These are phyloP conservation scores for Poeciliopsis retropinna DNA, from an alignment of 2,113 vertebrate genomes.

Conservation along the genomic window DNA sequence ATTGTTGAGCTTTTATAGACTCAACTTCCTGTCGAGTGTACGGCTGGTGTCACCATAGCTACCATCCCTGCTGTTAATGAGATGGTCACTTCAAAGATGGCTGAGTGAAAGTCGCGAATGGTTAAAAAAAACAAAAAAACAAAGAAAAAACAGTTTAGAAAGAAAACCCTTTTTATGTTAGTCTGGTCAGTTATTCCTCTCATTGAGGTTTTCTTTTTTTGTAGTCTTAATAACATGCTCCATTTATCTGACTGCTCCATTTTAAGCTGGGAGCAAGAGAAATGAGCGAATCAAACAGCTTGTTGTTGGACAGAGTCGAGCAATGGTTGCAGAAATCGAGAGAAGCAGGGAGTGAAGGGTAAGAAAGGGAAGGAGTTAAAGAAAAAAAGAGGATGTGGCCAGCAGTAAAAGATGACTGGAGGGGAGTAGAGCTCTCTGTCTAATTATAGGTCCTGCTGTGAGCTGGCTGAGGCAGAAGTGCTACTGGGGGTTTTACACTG, in stretches of 20 bases:
- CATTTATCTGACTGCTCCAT: no score
- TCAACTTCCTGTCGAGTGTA: constrained; percentile 68
- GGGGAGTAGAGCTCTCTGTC: constrained; percentile 71
- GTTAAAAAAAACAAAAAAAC: constrained; percentile 6
- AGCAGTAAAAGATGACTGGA: constrained; percentile 75
- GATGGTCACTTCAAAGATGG: constrained; percentile 43
- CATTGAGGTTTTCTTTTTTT: not conserved
- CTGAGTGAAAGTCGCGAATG: not conserved
- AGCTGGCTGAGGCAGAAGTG: constrained; percentile 66
- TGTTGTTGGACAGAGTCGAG: constrained; percentile 13
- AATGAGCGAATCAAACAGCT: constrained; percentile 38
- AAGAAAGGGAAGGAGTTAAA: constrained; percentile 65
- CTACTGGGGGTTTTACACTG: constrained; percentile 63
- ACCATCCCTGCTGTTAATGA: constrained; percentile 60
- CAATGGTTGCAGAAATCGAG: constrained; percentile 7
- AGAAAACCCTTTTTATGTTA: not conserved
- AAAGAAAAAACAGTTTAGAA: not conserved
- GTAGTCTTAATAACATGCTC: not conserved
- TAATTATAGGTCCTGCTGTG: constrained; percentile 78
- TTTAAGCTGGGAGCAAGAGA: not conserved
- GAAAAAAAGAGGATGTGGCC: constrained; percentile 76
- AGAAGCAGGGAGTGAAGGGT: constrained; percentile 29
- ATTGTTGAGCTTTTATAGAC: constrained; percentile 81
- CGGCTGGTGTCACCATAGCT: constrained; percentile 58
- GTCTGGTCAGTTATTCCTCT: not conserved